These are phyloP conservation scores for Tupaia tana DNA, from an alignment of 2,113 vertebrate species.

Conservation along the genomic window DNA sequence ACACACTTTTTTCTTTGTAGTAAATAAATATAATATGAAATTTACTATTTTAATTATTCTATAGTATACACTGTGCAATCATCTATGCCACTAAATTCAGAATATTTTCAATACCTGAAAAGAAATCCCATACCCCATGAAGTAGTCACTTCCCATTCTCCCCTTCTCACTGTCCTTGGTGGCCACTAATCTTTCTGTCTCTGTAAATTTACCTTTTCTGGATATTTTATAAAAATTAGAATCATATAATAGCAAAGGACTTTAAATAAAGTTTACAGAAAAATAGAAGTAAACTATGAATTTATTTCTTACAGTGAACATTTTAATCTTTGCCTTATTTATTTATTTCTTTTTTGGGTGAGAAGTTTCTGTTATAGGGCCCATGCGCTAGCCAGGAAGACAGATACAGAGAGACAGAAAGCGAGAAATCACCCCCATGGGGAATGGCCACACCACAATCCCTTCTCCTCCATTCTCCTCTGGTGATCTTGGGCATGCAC, in stretches of 20 bases:
- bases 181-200: background rate
- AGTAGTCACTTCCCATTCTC: background rate
- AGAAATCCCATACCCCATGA: background rate
- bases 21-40: background rate
- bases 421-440: no score
- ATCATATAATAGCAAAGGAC: background rate
- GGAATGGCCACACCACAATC: no score
- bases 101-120: background rate
- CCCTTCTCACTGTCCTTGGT: background rate
- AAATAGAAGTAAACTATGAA: no score
- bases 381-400: no score
- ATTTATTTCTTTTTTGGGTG: no score
- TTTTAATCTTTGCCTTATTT: no score
- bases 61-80: background rate
- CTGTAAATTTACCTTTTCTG: background rate
- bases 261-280: no score
- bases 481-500: no score
- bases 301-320: no score
- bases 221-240: background rate
- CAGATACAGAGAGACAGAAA: no score
- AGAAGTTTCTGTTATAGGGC: no score
- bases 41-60: background rate
- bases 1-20: background rate
- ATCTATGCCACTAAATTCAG: background rate
- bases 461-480: no score